phyloP scores from a whole-genome alignment of 2,113 vertebrate genomes.

The Aegypius monachus region DNA sequence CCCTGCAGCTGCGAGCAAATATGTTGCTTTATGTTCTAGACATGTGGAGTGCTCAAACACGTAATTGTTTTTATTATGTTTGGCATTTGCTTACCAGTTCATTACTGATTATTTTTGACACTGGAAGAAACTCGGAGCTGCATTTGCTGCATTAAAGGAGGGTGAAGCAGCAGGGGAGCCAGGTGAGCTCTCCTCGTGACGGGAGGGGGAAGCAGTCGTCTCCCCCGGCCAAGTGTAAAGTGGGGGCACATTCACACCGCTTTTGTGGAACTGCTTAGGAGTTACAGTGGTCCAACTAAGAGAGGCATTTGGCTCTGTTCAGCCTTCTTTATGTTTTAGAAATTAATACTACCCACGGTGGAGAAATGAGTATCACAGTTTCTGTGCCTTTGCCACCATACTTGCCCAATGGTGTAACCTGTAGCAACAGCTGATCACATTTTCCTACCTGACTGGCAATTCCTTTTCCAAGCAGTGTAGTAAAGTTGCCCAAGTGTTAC shows the following conservation, averaged over 20 bases:
- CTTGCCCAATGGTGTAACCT: not conserved
- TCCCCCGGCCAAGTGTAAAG: accelerated
- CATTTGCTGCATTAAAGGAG: not conserved
- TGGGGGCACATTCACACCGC: not conserved
- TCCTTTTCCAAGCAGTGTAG: not conserved
- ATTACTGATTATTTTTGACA: not conserved
- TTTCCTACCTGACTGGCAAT: not conserved
- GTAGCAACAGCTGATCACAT: not conserved
- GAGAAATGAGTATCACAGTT: not conserved
- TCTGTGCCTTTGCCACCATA: not conserved
- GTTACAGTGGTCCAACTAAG: no score
- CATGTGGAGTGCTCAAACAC: not conserved
- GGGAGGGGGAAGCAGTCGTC: not conserved
- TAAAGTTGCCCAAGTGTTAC: not conserved
- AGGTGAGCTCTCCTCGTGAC: not conserved
- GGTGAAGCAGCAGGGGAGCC: not conserved
- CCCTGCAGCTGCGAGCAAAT: not conserved
- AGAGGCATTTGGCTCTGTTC: not conserved
- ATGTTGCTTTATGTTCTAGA: not conserved
- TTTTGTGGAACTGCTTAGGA: not conserved
- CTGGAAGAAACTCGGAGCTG: not conserved
- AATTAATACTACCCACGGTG: not conserved
- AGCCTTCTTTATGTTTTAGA: not conserved
- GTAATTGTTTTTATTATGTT: not conserved
- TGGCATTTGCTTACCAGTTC: not conserved